Conservation (phyloP, 2,797 vertebrate genomes). For the Eurystomus glaucurus region DNA sequence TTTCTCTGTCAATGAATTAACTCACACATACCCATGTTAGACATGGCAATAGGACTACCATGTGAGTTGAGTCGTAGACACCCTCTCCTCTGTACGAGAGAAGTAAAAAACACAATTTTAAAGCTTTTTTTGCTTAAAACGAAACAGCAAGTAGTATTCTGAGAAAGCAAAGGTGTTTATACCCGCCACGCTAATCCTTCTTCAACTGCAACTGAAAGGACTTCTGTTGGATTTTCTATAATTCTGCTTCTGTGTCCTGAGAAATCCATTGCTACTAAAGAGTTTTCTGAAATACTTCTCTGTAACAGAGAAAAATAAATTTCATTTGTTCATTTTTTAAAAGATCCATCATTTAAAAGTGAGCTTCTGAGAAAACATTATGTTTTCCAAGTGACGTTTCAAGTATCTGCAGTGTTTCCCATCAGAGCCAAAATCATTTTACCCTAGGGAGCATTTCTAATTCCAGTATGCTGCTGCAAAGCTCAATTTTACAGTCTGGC, state of each 20-base stretch:
- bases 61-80: slow-evolving; percentile 92
- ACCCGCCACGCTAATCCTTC: slow-evolving; percentile 98
- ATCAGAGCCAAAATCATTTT: slow-evolving; percentile 18
- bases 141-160: background rate
- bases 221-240: slow-evolving; percentile 97
- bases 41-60: slow-evolving; percentile 87
- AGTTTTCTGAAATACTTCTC: slow-evolving; percentile 98
- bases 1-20: slow-evolving; percentile 19
- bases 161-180: slow-evolving; percentile 54
- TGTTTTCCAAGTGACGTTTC: slow-evolving; percentile 20
- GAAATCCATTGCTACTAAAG: slow-evolving; percentile 98
- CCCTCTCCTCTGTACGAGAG: slow-evolving; percentile 90
- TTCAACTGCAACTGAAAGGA: slow-evolving; percentile 94
- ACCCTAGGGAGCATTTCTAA: slow-evolving; percentile 5
- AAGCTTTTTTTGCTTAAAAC: background rate
- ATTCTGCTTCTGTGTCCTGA: slow-evolving; percentile 95
- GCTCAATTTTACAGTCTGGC: slow-evolving; percentile 32
- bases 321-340: background rate
- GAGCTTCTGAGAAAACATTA: slow-evolving; percentile 21
- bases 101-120: slow-evolving; percentile 27
- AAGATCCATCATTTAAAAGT: background rate
- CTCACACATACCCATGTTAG: slow-evolving; percentile 88
- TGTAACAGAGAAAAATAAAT: slow-evolving; percentile 75
- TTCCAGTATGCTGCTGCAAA: slow-evolving; percentile 29
- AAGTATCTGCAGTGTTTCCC: slow-evolving; percentile 2